Conservation (phyloP, 2,888 invertebrate species). For the Linyphia triangularis region DNA sequence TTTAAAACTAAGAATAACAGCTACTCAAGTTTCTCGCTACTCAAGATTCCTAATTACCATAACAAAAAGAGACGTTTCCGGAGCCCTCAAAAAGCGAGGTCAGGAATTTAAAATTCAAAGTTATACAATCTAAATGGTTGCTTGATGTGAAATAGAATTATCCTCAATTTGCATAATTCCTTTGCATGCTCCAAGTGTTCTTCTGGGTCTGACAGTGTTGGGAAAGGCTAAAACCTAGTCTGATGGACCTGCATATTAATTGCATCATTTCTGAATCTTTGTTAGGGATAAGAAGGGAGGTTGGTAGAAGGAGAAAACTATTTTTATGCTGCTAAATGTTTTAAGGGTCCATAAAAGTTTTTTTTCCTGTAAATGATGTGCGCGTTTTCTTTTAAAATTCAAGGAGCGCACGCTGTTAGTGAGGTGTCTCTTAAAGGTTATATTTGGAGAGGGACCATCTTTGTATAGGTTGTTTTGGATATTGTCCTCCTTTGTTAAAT, state of each 20-base stretch:
- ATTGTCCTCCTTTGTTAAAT: neutral
- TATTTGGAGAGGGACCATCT: neutral
- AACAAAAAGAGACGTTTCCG: neutral
- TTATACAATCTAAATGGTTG: constrained; percentile 43
- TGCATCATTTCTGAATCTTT: constrained; percentile 54
- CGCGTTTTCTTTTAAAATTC: neutral
- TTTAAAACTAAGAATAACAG: neutral
- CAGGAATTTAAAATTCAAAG: constrained; percentile 51
- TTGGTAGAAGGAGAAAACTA: neutral
- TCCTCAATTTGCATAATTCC: constrained; percentile 47
- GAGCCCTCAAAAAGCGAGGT: neutral
- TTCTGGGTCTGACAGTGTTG: neutral
- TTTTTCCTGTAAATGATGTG: neutral
- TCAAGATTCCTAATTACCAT: constrained; percentile 9
- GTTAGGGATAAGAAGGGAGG: neutral
- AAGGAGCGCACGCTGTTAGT: neutral
- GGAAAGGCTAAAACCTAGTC: neutral
- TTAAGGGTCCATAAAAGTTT: neutral
- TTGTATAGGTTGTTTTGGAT: neutral
- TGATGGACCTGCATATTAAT: constrained; percentile 53
- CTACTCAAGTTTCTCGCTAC: neutral
- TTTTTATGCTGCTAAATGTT: constrained; percentile 13
- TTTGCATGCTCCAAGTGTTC: constrained; percentile 29
- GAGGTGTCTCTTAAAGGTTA: neutral
- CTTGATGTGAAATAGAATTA: constrained; percentile 49